A percentile compares a stretch with the other conserved stretches of the same genome.
These are phyloP conservation scores for Deilephila elpenor DNA, from an alignment of 2,888 invertebrate species.

Conservation along the genomic window DNA sequence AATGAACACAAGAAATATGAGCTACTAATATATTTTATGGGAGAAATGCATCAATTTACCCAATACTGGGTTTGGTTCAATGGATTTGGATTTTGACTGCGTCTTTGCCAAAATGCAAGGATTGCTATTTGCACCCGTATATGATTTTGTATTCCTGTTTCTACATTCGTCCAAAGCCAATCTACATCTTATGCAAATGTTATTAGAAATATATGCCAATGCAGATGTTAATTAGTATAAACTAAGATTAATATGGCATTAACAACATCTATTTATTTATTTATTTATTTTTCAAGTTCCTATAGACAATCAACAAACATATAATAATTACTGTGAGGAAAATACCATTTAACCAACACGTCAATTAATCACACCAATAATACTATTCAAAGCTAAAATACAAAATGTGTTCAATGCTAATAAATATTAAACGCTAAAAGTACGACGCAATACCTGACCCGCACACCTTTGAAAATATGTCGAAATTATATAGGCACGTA, in stretches of 20 bases:
- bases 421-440: conserved; percentile 23
- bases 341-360: not conserved
- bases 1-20: not conserved
- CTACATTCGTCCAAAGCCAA: not conserved
- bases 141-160: not conserved
- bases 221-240: no score
- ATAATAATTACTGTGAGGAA: not conserved
- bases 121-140: not conserved
- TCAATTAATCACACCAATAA: not conserved
- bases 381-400: not conserved
- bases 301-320: no score
- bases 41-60: not conserved
- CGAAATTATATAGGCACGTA: conserved; percentile 53
- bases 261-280: no score
- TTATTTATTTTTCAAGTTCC: no score
- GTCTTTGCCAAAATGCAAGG: not conserved
- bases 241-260: no score
- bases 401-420: not conserved
- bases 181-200: not conserved
- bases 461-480: conserved; percentile 62
- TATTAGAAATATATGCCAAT: not conserved
- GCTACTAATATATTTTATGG: not conserved
- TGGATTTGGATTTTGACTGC: not conserved
- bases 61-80: not conserved
- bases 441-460: conserved; percentile 45